phyloP scores from a whole-genome alignment of 2,113 vertebrate species.

The Pycnonotus jocosus region DNA sequence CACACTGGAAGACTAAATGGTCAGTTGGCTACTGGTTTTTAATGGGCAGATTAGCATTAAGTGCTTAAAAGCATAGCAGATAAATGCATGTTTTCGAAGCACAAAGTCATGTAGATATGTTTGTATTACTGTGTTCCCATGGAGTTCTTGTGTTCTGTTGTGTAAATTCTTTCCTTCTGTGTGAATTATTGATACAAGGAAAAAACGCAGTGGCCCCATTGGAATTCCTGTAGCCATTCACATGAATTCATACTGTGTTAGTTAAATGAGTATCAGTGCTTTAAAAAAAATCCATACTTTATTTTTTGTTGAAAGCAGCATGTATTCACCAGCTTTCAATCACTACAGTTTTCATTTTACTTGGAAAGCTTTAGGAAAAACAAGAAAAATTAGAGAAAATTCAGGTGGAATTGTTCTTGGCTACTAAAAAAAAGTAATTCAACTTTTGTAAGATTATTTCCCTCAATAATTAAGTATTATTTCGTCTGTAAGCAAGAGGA shows the following conservation, averaged over 20 bases:
- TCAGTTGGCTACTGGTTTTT: background rate
- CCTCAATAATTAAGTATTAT: background rate
- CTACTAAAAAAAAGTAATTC: background rate
- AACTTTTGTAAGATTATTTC: background rate
- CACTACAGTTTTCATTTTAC: background rate
- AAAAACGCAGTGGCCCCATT: background rate
- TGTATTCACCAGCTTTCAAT: background rate
- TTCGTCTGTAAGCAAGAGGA: background rate
- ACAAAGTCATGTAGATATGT: background rate
- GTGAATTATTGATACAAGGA: background rate
- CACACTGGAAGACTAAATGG: background rate
- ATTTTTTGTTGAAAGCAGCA: background rate
- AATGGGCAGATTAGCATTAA: background rate
- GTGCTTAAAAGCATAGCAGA: background rate
- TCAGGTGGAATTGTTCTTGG: background rate
- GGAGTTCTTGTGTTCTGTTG: background rate
- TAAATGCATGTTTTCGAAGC: background rate
- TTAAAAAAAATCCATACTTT: background rate
- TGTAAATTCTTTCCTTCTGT: background rate
- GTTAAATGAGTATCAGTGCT: background rate
- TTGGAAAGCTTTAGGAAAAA: background rate
- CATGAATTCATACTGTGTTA: background rate
- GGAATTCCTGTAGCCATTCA: background rate
- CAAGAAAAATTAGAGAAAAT: background rate
- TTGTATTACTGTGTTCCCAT: background rate